Evolutionary conservation across 2,797 vertebrate genomes (phyloP).

Genomic region (Adrianichthys oophorus): DNA sequence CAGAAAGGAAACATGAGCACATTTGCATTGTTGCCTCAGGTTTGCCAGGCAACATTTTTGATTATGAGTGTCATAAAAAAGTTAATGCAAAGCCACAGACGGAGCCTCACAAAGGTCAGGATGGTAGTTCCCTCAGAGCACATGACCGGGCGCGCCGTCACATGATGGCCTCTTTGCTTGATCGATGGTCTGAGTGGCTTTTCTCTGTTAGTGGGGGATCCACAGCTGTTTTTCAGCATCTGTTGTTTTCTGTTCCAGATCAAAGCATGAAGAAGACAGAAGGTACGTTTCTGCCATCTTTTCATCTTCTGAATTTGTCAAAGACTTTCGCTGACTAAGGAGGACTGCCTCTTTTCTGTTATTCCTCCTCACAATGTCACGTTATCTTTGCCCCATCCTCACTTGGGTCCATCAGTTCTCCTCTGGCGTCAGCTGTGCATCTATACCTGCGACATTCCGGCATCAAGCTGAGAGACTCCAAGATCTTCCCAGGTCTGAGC

Average conservation of each 20-base stretch:
- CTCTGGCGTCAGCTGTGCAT: constrained; percentile 86
- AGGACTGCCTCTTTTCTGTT: background rate
- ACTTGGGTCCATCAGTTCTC: constrained; percentile 70
- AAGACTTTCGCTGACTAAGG: background rate
- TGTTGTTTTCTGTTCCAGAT: constrained; percentile 71
- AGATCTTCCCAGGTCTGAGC: constrained; percentile 70
- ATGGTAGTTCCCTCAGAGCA: background rate
- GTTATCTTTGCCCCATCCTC: no score
- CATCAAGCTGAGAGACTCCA: constrained; percentile 85
- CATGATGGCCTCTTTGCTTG: constrained; percentile 41
- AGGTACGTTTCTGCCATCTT: constrained; percentile 74
- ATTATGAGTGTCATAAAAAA: constrained; percentile 44
- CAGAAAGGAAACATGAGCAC: constrained; percentile 2
- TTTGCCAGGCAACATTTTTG: constrained; percentile 17
- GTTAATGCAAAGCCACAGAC: constrained; percentile 43
- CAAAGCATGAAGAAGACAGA: constrained; percentile 91
- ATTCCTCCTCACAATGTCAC: background rate
- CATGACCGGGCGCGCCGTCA: constrained; percentile 29
- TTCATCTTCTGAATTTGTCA: background rate
- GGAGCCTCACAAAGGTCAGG: constrained; percentile 62
- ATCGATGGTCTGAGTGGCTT: no score
- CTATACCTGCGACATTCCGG: constrained; percentile 88
- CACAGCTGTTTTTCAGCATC: no score
- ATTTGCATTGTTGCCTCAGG: background rate
- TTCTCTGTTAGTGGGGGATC: no score